Conservation (phyloP, 1,140 invertebrate species). For the Temnothorax nylanderi region DNA sequence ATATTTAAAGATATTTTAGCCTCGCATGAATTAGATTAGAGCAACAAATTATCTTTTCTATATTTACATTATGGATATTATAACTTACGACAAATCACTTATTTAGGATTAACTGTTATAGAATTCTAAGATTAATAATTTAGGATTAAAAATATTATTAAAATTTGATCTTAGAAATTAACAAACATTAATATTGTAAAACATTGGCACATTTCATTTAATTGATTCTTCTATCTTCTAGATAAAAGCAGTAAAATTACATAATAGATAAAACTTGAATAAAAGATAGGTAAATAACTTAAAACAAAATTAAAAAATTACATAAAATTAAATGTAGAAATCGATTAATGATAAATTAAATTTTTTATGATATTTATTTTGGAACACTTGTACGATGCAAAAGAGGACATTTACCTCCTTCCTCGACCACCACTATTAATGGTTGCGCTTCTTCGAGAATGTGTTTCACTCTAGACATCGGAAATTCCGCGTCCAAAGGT, state of each 20-base stretch:
- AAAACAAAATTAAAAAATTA: neutral
- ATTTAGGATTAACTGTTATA: neutral
- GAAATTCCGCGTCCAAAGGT: slow-evolving; percentile 92
- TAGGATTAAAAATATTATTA: too few relatives aligned
- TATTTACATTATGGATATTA: neutral
- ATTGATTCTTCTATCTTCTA: neutral
- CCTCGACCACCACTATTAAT: slow-evolving; percentile 89
- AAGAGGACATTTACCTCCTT: slow-evolving; percentile 67
- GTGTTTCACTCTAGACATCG: slow-evolving; percentile 90
- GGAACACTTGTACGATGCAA: neutral
- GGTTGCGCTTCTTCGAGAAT: slow-evolving; percentile 92
- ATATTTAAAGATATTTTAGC: neutral
- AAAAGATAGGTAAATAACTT: neutral
- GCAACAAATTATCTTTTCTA: neutral
- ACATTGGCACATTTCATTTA: neutral
- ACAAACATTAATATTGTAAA: neutral
- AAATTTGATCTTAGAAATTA: too few relatives aligned
- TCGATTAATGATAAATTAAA: neutral
- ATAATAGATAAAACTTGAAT: neutral
- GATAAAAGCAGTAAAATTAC: neutral
- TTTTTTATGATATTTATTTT: neutral
- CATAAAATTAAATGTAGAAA: neutral
- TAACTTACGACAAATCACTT: neutral
- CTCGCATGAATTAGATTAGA: neutral
- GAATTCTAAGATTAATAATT: too few relatives aligned